A percentile compares a stretch with the other conserved stretches of the same genome.
These are phyloP conservation scores for Aquatica leii DNA, from an alignment of 2,888 invertebrate species.

Conservation along the genomic window DNA sequence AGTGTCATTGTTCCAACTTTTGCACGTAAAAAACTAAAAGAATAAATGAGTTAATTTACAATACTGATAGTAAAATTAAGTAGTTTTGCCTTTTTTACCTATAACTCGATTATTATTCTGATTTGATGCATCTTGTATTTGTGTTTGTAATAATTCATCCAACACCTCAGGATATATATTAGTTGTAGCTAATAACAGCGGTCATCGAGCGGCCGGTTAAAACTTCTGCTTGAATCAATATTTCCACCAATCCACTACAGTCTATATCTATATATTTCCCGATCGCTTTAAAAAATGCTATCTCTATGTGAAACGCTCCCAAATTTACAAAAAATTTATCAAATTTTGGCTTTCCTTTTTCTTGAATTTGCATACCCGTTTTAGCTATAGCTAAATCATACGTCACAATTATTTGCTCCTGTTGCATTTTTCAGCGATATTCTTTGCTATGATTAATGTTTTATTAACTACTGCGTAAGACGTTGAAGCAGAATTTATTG, in stretches of 20 bases:
- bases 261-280: slow-evolving; percentile 38
- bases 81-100: neutral
- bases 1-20: too few species aligned
- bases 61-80: too few species aligned
- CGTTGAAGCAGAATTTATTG: too few species aligned
- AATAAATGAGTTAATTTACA: too few species aligned
- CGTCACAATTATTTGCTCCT: neutral
- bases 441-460: too few species aligned
- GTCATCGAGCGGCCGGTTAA: neutral
- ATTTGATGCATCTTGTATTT: neutral
- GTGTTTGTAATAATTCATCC: neutral
- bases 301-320: neutral
- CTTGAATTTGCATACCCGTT: neutral
- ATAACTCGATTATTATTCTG: neutral
- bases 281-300: neutral
- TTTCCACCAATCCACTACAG: neutral
- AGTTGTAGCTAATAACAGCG: neutral
- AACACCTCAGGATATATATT: neutral
- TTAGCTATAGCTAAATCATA: neutral
- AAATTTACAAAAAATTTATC: neutral
- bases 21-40: too few species aligned
- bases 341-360: neutral
- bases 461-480: too few species aligned
- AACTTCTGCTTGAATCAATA: neutral
- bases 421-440: neutral